These are phyloP conservation scores for Xyrichtys novacula DNA, from an alignment of 2,797 vertebrate genomes.

Conservation along the genomic window DNA sequence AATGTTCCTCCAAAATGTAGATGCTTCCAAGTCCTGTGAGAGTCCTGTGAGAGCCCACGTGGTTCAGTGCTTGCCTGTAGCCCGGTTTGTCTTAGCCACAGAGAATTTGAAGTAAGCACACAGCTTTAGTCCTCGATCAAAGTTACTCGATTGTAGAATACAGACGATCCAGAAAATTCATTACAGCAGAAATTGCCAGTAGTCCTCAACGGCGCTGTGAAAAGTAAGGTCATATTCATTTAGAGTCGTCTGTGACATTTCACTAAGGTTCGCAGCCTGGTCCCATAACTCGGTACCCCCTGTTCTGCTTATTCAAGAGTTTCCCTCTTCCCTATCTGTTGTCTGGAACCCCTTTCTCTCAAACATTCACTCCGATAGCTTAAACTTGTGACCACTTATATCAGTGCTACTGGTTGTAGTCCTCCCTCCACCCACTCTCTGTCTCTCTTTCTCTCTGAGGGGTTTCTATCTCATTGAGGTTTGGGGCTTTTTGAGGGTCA, in stretches of 20 bases:
- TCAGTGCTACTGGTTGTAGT: constrained; percentile 34
- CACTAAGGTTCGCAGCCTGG: constrained; percentile 4
- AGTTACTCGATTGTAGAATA: too few relatives aligned
- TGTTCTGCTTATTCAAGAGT: background rate
- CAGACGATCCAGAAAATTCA: constrained; percentile 12
- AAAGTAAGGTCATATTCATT: background rate
- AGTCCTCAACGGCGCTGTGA: constrained; percentile 1
- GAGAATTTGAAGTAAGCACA: constrained; percentile 12
- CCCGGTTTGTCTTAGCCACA: background rate
- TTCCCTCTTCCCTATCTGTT: constrained; percentile 16
- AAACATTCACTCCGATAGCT: constrained; percentile 12
- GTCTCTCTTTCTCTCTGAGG: constrained; percentile 9
- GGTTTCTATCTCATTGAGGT: constrained; percentile 1
- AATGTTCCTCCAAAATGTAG: background rate
- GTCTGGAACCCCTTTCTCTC: constrained; percentile 23
- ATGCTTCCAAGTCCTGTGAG: background rate
- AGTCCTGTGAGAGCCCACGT: constrained; percentile 1
- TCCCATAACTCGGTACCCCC: constrained; percentile 5
- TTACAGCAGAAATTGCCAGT: background rate
- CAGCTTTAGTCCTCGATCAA: constrained; percentile 14
- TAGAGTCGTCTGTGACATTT: constrained; percentile 10
- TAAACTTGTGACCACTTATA: constrained; percentile 16
- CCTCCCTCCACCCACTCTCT: constrained; percentile 37
- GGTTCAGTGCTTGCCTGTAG: constrained; percentile 7
- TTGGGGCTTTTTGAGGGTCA: constrained; percentile 11